Percentiles rank a stretch among this genome's conserved stretches.
phyloP scores from a whole-genome alignment of 2,888 invertebrate species.

The Pseudanteris insignis region DNA sequence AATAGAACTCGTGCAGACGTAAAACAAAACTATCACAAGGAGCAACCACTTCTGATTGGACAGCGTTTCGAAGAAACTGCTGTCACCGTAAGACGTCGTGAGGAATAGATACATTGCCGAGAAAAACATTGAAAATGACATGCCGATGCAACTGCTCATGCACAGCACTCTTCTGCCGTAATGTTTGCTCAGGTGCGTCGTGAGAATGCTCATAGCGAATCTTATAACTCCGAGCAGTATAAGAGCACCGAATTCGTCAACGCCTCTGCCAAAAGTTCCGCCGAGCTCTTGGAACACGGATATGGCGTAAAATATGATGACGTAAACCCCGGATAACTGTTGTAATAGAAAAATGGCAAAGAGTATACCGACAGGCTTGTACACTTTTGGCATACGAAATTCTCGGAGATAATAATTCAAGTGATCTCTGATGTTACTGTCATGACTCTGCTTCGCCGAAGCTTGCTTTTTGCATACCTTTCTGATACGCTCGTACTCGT shows the following conservation, averaged over 20 bases:
- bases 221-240: constrained; percentile 68
- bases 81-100: constrained; percentile 47
- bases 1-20: constrained; percentile 69
- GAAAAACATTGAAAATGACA: constrained; percentile 68
- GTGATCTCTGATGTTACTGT: constrained; percentile 41
- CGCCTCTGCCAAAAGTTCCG: constrained; percentile 63
- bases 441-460: constrained; percentile 4
- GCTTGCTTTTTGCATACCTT: constrained; percentile 41
- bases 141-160: constrained; percentile 69
- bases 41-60: constrained; percentile 62
- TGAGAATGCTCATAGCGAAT: constrained; percentile 69
- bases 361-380: constrained; percentile 69
- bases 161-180: constrained; percentile 68
- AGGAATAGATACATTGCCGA: constrained; percentile 57
- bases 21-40: constrained; percentile 67
- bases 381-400: constrained; percentile 61
- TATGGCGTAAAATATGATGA: constrained; percentile 71
- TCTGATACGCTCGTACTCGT: constrained; percentile 51
- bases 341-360: constrained; percentile 61
- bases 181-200: constrained; percentile 67
- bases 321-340: constrained; percentile 71
- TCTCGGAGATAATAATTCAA: constrained; percentile 48
- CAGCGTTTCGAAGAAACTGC: constrained; percentile 51
- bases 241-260: constrained; percentile 68
- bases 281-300: constrained; percentile 68